These are phyloP conservation scores for Opisthocomus hoazin DNA, from an alignment of 2,113 vertebrate genomes.

Conservation along the genomic window DNA sequence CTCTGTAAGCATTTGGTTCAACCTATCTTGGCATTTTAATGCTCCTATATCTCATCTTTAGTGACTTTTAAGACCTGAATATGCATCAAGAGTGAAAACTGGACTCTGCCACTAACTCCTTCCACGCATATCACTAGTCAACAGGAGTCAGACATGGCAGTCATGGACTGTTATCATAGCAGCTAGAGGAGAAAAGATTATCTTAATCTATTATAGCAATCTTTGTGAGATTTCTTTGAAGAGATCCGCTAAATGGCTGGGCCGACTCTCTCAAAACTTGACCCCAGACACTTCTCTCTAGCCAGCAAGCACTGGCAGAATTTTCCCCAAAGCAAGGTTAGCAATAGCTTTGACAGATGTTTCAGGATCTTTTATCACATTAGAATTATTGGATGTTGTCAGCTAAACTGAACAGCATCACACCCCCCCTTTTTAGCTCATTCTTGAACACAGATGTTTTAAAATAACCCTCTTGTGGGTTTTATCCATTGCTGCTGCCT, in stretches of 20 bases:
- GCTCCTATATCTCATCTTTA: neutral
- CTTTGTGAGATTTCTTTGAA: neutral
- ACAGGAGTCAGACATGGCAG: neutral
- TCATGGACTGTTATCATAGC: neutral
- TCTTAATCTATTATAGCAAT: neutral
- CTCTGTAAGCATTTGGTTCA: neutral
- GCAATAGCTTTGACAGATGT: constrained; percentile 7
- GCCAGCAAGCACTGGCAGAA: neutral
- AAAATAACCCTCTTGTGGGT: constrained; percentile 5
- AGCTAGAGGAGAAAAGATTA: neutral
- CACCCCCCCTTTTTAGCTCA: neutral
- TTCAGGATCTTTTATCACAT: constrained; percentile 23
- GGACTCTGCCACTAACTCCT: neutral
- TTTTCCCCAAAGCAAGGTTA: neutral
- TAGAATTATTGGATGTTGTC: constrained; percentile 40
- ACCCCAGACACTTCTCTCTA: neutral
- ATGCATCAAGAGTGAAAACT: neutral
- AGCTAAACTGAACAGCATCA: neutral
- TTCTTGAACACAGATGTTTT: constrained; percentile 47
- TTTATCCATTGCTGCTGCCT: neutral
- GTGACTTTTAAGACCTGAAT: neutral
- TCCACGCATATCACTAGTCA: neutral
- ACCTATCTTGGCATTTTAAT: neutral
- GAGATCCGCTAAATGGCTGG: neutral
- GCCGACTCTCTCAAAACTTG: neutral